Percentiles rank a stretch among this genome's conserved stretches.
These are phyloP conservation scores for Bombyx mandarina DNA, from an alignment of 1,140 invertebrate species.

Conservation along the genomic window DNA sequence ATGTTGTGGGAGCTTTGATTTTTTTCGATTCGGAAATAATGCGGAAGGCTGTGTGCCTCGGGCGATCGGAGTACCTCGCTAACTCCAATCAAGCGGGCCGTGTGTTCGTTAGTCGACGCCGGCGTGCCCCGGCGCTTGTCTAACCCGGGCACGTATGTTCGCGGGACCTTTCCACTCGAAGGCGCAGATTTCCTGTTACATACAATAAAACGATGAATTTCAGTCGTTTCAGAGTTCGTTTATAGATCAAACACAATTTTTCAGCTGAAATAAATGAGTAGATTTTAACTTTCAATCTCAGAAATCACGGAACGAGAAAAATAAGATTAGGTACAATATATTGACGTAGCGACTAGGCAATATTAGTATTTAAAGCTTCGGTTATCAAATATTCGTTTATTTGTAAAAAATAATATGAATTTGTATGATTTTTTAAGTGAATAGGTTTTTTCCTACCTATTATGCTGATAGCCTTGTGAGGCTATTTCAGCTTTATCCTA, in stretches of 20 bases:
- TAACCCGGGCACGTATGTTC: constrained; percentile 54
- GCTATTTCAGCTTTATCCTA: no score
- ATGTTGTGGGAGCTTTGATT: constrained; percentile 57
- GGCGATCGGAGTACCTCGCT: constrained; percentile 34
- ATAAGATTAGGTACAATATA: no score
- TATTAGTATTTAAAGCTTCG: no score
- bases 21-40: constrained; percentile 67
- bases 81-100: constrained; percentile 48
- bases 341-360: no score
- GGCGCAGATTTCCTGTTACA: constrained; percentile 59
- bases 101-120: constrained; percentile 54
- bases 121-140: constrained; percentile 42
- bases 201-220: constrained; percentile 39
- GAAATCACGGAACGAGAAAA: no score
- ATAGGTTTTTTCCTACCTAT: no score
- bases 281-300: no score
- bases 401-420: no score
- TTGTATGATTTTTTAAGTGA: no score
- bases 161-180: constrained; percentile 55
- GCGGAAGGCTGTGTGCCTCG: constrained; percentile 41
- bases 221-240: constrained; percentile 30
- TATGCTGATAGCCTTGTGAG: no score
- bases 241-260: constrained; percentile 17
- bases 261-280: no score
- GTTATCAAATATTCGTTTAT: no score